Percentiles rank a stretch among this genome's conserved stretches.
Conservation (phyloP, 2,797 vertebrate genomes). For the Sebastes vulpes region DNA sequence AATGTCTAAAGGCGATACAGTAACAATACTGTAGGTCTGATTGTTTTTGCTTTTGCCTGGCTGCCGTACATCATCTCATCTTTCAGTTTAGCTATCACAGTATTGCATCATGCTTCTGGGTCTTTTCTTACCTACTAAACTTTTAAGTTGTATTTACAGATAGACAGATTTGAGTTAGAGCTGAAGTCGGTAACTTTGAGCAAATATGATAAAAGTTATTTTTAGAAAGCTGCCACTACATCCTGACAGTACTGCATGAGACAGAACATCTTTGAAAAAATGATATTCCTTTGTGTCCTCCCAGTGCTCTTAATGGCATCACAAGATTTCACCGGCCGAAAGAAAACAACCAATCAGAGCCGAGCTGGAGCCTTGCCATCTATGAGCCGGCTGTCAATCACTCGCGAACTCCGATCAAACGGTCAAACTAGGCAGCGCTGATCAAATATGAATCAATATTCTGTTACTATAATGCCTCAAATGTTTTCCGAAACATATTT, state of each 20-base stretch:
- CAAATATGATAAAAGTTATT: neutral
- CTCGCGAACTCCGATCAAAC: neutral
- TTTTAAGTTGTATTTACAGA: neutral
- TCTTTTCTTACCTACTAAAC: neutral
- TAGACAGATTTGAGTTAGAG: neutral
- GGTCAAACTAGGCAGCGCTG: neutral
- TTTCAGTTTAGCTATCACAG: neutral
- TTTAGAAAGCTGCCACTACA: too few species aligned
- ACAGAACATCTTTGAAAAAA: too few species aligned
- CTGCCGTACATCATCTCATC: neutral
- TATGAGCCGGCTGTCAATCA: too few species aligned
- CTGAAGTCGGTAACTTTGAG: neutral
- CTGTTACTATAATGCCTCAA: neutral
- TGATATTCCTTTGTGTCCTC: too few species aligned
- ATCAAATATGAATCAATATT: neutral
- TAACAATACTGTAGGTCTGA: neutral
- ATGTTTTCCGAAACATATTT: too few species aligned
- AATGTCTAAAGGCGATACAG: neutral
- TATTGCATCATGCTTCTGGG: neutral
- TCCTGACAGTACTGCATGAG: too few species aligned
- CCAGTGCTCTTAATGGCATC: too few species aligned
- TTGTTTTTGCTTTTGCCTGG: neutral
- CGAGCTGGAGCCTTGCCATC: too few species aligned
- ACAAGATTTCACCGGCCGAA: too few species aligned
- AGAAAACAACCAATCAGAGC: too few species aligned